A percentile compares a stretch with the other conserved stretches of the same genome.
Conservation (phyloP, 1,140 invertebrate genomes). For the Heliconius congener region DNA sequence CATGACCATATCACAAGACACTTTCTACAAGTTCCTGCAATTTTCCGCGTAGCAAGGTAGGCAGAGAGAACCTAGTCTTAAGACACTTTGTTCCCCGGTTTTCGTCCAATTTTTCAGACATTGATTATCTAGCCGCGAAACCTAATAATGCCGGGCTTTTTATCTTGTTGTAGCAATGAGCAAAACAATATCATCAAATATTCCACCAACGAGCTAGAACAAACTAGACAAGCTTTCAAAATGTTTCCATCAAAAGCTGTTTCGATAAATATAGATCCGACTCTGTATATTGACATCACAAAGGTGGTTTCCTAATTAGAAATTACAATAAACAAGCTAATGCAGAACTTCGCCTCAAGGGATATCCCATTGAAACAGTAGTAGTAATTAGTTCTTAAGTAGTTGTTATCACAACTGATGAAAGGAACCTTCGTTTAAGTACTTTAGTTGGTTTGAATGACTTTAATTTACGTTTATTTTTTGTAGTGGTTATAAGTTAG, state of each 20-base stretch:
- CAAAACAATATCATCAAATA: background rate
- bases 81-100: background rate
- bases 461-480: no score
- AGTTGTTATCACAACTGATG: background rate
- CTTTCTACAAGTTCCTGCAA: no score
- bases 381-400: background rate
- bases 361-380: background rate
- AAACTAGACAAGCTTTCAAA: background rate
- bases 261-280: background rate
- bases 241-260: background rate
- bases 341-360: background rate
- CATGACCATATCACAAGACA: no score
- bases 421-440: background rate
- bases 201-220: background rate
- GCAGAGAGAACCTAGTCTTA: background rate
- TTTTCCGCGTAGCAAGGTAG: background rate
- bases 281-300: background rate
- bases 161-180: no score
- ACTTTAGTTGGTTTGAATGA: background rate
- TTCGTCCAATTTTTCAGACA: no score
- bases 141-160: no score
- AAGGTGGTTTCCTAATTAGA: background rate
- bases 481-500: no score
- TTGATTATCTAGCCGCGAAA: no score
- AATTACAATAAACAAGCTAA: background rate